Evolutionary conservation across 92 coral and sea anemone genomes (phyloP), one percentile per base, ranked within the genome.

Genomic region (Porites rus): DNA sequence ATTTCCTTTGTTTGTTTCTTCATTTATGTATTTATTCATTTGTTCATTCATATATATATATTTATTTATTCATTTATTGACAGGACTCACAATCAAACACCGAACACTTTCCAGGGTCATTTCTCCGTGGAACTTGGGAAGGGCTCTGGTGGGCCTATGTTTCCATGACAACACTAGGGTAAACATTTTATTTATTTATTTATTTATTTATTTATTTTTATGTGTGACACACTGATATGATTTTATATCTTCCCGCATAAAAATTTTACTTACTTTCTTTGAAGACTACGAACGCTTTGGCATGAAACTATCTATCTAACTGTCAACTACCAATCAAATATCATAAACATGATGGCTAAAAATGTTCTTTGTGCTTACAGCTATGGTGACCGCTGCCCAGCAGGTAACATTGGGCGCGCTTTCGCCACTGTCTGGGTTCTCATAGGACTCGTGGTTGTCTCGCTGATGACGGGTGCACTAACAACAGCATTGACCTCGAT

Each of bases 131-230:
- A 60, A 43, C 86, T 46, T 77, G 79, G 86, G 91, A 94, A 68
- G 98, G 98, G 31, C 17, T 92, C 11, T 94, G 98, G 98, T 94
- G 95, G 95, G 77, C 98, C 7, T 94, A 92, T 66, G 93, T 94
- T 50, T 92, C 98, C 74, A 94, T 94, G 93, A 94, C 98, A 80
- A 94, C 98, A 0, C 94, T 93, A 64, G 96, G 96, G 96, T 93
- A 80, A 87, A 87, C 17, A 61, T 18, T n/a, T 73, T 9, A 4
- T 4, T 64, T 14, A 4, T 10, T 12, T 2, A 18, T 0, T 65
- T 20, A n/a, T n/a, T n/a, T n/a, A n/a, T n/a, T n/a, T n/a, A n/a
- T n/a, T n/a, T n/a, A n/a, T n/a, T n/a, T 64, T 16, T n/a, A 19
- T 2, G 19, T 8, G 19, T 16, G 9, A n/a, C 17, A 64, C 68